A percentile compares a stretch with the other conserved stretches of the same genome.
Evolutionary conservation across 2,113 vertebrate species (phyloP).

Genomic region (Hepsetus odoe): DNA sequence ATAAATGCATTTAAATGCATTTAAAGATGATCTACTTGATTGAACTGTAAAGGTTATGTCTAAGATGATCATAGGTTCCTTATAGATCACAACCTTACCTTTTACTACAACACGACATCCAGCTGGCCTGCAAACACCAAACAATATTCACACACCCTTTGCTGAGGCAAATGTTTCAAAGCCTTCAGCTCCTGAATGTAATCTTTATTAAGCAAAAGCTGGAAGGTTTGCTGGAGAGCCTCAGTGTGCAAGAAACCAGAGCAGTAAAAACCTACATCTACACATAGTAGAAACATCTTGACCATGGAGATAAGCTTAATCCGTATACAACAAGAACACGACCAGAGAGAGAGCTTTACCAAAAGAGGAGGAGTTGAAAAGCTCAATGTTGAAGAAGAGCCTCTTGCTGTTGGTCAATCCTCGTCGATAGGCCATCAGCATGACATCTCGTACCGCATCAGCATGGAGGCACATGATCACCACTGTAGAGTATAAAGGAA

Average conservation of each 20-base stretch:
- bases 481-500: slow-evolving; percentile 73
- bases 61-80: not conserved
- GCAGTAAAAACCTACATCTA: not conserved
- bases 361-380: slow-evolving; percentile 95
- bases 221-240: slow-evolving; percentile 18
- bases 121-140: not conserved
- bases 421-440: slow-evolving; percentile 88
- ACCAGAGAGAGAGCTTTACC: slow-evolving; percentile 74
- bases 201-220: slow-evolving; percentile 43
- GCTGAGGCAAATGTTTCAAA: slow-evolving; percentile 25
- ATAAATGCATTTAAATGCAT: not conserved
- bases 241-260: slow-evolving; percentile 26
- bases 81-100: slow-evolving; percentile 1
- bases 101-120: slow-evolving; percentile 24
- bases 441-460: slow-evolving; percentile 87
- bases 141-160: slow-evolving; percentile 27
- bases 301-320: slow-evolving; percentile 41
- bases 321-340: not conserved
- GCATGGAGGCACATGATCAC: slow-evolving; percentile 92
- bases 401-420: slow-evolving; percentile 89
- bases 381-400: slow-evolving; percentile 96
- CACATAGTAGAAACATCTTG: slow-evolving; percentile 14
- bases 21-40: not conserved
- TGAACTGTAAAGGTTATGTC: not conserved
- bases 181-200: slow-evolving; percentile 31